These are phyloP conservation scores for Emydoidea blandingii DNA, from an alignment of 2,797 vertebrate genomes.

Conservation along the genomic window DNA sequence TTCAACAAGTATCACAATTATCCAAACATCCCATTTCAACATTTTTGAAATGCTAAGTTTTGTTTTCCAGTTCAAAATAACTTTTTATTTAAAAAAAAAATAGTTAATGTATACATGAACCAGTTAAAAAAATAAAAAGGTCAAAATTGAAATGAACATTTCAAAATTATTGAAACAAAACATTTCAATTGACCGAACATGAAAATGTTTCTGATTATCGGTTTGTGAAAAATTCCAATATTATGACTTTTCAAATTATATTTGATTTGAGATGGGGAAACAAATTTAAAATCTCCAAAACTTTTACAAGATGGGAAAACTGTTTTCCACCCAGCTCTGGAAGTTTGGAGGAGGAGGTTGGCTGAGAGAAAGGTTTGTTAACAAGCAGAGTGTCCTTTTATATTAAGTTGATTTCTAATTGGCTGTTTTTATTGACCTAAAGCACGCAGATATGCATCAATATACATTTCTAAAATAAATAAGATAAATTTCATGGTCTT, in stretches of 20 bases:
- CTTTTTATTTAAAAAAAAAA: not conserved
- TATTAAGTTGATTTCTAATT: slow-evolving; percentile 67
- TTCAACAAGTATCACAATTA: not conserved
- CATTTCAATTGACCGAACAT: not conserved
- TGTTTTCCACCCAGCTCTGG: not conserved
- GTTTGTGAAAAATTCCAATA: not conserved
- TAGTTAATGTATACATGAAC: not conserved
- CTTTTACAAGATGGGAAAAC: not conserved
- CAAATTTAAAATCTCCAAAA: not conserved
- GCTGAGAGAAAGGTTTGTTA: slow-evolving; percentile 45
- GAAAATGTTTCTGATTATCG: not conserved
- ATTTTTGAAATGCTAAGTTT: not conserved
- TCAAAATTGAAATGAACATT: not conserved
- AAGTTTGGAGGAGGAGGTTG: not conserved
- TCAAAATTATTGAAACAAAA: not conserved
- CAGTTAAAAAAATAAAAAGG: not conserved
- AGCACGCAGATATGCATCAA: slow-evolving; percentile 57
- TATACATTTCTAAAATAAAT: slow-evolving; percentile 12
- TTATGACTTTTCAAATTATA: not conserved
- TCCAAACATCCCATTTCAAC: not conserved
- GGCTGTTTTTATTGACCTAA: slow-evolving; percentile 73
- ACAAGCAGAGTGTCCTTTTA: slow-evolving; percentile 44
- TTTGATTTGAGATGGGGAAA: not conserved
- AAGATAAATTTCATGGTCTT: not conserved
- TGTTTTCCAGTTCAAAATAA: not conserved